phyloP scores from a whole-genome alignment of 37 sponge, comb jelly and placozoan species.

The Theonella swinhoei region DNA sequence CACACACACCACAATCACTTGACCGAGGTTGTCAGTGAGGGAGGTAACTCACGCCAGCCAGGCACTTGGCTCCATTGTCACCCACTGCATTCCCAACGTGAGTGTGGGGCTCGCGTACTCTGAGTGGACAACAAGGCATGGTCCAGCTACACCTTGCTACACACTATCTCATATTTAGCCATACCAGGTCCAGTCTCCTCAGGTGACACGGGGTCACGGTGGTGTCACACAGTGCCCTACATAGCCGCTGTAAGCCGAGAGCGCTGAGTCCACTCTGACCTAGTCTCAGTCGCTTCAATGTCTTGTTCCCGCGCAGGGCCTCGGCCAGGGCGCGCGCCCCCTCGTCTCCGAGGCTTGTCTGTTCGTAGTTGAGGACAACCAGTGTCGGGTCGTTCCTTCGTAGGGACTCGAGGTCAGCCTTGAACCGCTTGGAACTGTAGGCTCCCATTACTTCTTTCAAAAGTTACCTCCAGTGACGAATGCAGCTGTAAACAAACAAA shows the following conservation, averaged over 20 bases:
- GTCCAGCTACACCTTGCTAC: too few relatives aligned
- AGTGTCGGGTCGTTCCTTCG: slow-evolving; percentile 24
- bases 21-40: too few relatives aligned
- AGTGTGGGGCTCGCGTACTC: slow-evolving; percentile 10
- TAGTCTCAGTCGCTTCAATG: slow-evolving; percentile 38
- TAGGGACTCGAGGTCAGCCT: slow-evolving; percentile 8
- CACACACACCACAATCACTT: too few relatives aligned
- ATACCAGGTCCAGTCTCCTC: slow-evolving; percentile 53
- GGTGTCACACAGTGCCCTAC: slow-evolving; percentile 26
- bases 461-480: too few relatives aligned
- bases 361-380: slow-evolving; percentile 20
- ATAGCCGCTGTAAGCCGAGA: slow-evolving; percentile 25
- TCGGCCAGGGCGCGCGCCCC: slow-evolving; percentile 19
- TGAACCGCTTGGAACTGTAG: slow-evolving; percentile 18
- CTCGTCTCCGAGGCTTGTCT: slow-evolving; percentile 24
- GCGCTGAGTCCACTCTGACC: slow-evolving; percentile 47
- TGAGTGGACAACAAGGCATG: slow-evolving; percentile 8
- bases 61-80: slow-evolving; percentile 52
- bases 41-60: slow-evolving; percentile 63
- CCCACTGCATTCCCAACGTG: slow-evolving; percentile 69
- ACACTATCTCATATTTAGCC: background rate
- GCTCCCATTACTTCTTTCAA: slow-evolving; percentile 18
- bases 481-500: too few relatives aligned
- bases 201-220: slow-evolving; percentile 14
- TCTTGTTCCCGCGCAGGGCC: slow-evolving; percentile 34